A percentile compares a stretch with the other conserved stretches of the same genome.
phyloP scores from a whole-genome alignment of 1,140 invertebrate genomes.

The Cydia splendana region DNA sequence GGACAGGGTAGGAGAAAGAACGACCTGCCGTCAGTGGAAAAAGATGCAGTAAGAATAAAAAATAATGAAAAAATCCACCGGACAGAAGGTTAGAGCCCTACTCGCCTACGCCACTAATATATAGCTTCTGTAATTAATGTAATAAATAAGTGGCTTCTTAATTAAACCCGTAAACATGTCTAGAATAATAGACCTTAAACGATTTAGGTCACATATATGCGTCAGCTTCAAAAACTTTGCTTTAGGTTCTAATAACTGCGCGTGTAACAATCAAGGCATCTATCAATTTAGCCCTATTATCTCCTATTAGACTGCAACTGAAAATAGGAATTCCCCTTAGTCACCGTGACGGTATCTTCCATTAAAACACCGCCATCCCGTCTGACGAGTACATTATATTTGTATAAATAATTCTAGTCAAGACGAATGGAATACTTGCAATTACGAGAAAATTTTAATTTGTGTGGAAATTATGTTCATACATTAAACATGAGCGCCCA shows the following conservation, averaged over 20 bases:
- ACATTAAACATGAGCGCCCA: too few relatives aligned
- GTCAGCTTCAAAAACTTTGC: not conserved
- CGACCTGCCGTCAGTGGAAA: too few relatives aligned
- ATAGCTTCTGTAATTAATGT: not conserved
- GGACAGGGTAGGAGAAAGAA: too few relatives aligned
- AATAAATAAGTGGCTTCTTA: not conserved
- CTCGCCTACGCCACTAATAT: not conserved
- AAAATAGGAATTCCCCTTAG: slow-evolving; percentile 27
- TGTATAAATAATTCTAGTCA: not conserved
- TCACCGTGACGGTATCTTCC: slow-evolving; percentile 15
- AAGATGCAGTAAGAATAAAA: too few relatives aligned
- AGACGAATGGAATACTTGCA: not conserved
- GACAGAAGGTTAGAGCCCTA: not conserved
- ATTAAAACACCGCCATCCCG: slow-evolving; percentile 5
- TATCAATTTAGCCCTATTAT: slow-evolving; percentile 32
- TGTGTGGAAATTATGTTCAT: too few relatives aligned
- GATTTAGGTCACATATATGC: slow-evolving; percentile 5
- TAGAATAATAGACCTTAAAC: slow-evolving; percentile 1
- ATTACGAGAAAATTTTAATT: not conserved
- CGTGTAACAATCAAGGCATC: slow-evolving; percentile 21
- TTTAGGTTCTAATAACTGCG: slow-evolving; percentile 3
- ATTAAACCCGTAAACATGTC: not conserved
- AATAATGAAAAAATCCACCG: too few relatives aligned
- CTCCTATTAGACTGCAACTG: slow-evolving; percentile 18
- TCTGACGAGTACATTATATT: not conserved